Evolutionary conservation across 2,888 invertebrate genomes (phyloP).

Genomic region (Epiblema foenella): DNA sequence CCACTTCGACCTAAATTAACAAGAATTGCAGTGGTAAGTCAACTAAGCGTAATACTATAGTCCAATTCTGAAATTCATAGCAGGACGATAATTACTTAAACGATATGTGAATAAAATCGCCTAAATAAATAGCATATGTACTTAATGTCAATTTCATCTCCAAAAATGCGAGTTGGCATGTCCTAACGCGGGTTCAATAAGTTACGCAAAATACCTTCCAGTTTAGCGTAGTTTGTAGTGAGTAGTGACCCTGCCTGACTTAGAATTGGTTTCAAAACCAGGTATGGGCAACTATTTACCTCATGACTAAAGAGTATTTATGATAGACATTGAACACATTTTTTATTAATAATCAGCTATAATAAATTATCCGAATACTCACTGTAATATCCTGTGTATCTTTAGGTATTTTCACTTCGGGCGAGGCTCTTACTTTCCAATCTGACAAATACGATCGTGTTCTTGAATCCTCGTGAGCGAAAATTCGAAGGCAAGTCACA

Average conservation of each 20-base stretch:
- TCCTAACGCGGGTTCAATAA: too few species aligned
- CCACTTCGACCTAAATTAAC: constrained; percentile 65
- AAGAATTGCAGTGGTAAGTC: not conserved
- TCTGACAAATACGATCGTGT: constrained; percentile 80
- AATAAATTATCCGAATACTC: constrained; percentile 46
- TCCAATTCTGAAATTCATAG: too few species aligned
- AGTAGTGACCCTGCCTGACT: too few species aligned
- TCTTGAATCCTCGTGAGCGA: constrained; percentile 85
- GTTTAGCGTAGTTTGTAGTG: too few species aligned
- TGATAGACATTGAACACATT: too few species aligned
- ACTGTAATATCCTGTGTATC: constrained; percentile 72
- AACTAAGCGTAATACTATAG: not conserved
- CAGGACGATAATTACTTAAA: not conserved
- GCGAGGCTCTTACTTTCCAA: constrained; percentile 68
- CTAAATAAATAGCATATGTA: too few species aligned
- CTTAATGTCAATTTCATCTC: too few species aligned
- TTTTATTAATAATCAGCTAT: not conserved
- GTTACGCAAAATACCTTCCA: too few species aligned
- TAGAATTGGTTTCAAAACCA: too few species aligned
- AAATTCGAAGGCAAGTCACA: constrained; percentile 88
- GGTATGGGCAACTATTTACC: too few species aligned
- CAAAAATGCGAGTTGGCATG: too few species aligned
- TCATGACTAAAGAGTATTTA: too few species aligned
- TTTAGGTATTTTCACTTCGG: constrained; percentile 65
- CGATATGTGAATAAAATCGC: not conserved